A percentile compares a stretch with the other conserved stretches of the same genome.
Evolutionary conservation across 2,797 vertebrate genomes (phyloP).

Genomic region (Acomys russatus): DNA sequence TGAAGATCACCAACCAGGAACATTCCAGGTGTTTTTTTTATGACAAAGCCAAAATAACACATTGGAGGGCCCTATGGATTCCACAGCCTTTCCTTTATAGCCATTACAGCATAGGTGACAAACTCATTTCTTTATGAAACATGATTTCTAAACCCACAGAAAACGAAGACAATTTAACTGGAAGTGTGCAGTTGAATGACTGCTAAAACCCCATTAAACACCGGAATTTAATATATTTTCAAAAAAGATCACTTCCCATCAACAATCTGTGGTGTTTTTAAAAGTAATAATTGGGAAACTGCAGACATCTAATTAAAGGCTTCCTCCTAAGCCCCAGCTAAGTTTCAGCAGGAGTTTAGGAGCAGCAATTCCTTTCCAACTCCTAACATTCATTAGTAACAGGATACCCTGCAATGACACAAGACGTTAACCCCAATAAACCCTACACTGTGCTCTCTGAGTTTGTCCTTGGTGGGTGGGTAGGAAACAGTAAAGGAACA

Average conservation of each 20-base stretch:
- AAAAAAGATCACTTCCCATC: conserved; percentile 52
- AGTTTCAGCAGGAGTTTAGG: conserved; percentile 46
- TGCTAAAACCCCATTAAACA: conserved; percentile 45
- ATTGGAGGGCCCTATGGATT: conserved; percentile 16
- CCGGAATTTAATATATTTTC: conserved; percentile 49
- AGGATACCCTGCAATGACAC: neutral
- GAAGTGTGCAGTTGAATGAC: conserved; percentile 2
- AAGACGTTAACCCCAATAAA: conserved; percentile 1
- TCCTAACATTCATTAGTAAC: conserved; percentile 19
- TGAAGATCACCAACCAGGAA: conserved; percentile 45
- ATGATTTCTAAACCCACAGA: conserved; percentile 22
- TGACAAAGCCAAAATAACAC: conserved; percentile 58
- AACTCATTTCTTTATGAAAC: conserved; percentile 20
- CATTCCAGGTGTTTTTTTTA: conserved; percentile 65
- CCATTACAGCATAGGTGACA: neutral
- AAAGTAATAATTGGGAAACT: conserved; percentile 60
- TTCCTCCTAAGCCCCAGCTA: conserved; percentile 41
- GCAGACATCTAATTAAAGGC: conserved; percentile 65
- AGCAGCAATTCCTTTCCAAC: neutral
- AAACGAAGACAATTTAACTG: conserved; percentile 57
- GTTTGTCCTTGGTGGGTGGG: neutral
- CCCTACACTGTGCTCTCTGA: neutral
- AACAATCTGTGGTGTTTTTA: conserved; percentile 17
- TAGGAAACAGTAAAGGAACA: neutral
- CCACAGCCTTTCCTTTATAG: conserved; percentile 39